Percentiles rank a stretch among this genome's conserved stretches.
Evolutionary conservation across 2,888 invertebrate species (phyloP).

Genomic region (Drosophila greeni): DNA sequence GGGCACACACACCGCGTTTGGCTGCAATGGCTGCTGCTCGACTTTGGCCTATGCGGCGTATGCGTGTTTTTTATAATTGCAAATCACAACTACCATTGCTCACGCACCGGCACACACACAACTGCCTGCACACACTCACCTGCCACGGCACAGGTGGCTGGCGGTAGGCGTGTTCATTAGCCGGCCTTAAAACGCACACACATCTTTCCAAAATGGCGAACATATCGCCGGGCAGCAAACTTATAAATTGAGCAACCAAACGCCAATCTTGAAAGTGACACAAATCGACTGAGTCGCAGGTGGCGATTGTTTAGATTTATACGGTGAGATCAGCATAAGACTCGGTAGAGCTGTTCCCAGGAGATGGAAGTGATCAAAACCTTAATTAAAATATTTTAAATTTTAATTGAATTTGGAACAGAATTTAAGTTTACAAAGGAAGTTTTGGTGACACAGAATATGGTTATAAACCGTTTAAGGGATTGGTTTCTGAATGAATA

Average conservation of each 20-base stretch:
- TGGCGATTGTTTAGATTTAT: constrained; percentile 19
- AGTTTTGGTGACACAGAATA: neutral
- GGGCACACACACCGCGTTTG: constrained; percentile 16
- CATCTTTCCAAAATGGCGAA: constrained; percentile 59
- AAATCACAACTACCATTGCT: constrained; percentile 52
- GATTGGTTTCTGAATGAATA: neutral
- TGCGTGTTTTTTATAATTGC: constrained; percentile 68
- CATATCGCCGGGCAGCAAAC: constrained; percentile 40
- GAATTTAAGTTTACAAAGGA: neutral
- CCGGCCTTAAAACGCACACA: constrained; percentile 55
- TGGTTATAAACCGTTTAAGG: neutral
- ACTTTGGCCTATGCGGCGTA: constrained; percentile 62
- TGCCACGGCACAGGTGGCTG: constrained; percentile 46
- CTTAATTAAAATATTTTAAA: neutral
- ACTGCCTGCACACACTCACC: constrained; percentile 10
- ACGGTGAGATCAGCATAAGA: constrained; percentile 28
- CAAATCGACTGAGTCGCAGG: constrained; percentile 33
- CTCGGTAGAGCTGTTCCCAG: neutral
- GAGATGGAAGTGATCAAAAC: neutral
- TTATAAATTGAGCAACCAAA: constrained; percentile 36
- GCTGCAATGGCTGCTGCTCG: constrained; percentile 49
- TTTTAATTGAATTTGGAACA: neutral
- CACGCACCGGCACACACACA: constrained; percentile 16
- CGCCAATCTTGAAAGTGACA: constrained; percentile 35
- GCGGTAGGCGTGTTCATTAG: constrained; percentile 66